Evolutionary conservation across 2,113 vertebrate species (phyloP).

Genomic region (Lanius ludovicianus): DNA sequence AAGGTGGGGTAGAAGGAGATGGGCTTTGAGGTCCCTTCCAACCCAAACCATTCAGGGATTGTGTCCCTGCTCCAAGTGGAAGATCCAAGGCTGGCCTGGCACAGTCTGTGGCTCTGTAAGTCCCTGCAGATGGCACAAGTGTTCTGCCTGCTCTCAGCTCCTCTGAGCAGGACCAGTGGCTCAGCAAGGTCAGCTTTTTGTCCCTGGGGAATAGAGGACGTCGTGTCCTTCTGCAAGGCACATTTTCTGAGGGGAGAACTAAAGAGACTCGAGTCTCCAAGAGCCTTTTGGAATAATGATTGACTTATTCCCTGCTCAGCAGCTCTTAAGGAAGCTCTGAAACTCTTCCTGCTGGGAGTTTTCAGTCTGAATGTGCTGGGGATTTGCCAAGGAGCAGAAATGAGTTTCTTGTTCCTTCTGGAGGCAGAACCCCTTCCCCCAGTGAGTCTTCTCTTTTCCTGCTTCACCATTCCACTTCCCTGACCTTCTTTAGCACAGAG

Average conservation of each 20-base stretch:
- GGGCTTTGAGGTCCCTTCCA: background rate
- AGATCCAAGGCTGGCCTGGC: background rate
- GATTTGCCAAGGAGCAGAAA: background rate
- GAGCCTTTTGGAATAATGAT: background rate
- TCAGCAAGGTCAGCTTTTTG: background rate
- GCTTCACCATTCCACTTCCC: background rate
- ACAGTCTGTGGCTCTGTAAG: background rate
- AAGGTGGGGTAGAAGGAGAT: background rate
- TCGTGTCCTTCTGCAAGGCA: background rate
- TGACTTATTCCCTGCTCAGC: background rate
- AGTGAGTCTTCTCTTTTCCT: background rate
- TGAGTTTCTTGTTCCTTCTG: background rate
- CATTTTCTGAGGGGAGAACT: background rate
- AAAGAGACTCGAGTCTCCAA: background rate
- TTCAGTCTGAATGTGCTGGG: background rate
- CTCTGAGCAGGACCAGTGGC: background rate
- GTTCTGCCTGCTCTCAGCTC: background rate
- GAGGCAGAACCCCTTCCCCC: background rate
- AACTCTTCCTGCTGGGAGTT: background rate
- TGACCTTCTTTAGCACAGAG: background rate
- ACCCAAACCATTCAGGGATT: background rate
- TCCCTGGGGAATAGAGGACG: background rate
- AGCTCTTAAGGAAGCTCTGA: background rate
- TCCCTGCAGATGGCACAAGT: conserved; percentile 46
- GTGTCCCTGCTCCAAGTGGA: background rate